Evolutionary conservation across 37 sponge, comb jelly and placozoan species (phyloP).

Genomic region (Halisarca cf. caerulea): DNA sequence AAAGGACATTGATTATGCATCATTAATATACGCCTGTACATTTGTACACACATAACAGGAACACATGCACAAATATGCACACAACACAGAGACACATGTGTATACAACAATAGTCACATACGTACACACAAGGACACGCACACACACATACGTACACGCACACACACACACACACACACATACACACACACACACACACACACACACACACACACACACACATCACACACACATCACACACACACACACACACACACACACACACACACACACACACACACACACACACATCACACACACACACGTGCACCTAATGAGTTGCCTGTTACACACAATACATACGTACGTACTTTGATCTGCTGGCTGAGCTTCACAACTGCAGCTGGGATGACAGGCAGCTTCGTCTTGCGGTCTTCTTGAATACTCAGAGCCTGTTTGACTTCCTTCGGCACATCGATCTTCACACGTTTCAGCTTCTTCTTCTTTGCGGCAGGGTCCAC

Average conservation of each 20-base stretch:
- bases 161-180: neutral
- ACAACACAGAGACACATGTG: too few relatives aligned
- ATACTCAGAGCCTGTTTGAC: neutral
- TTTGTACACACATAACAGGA: neutral
- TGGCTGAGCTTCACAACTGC: slow-evolving; percentile 15
- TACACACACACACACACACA: neutral
- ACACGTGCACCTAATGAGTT: neutral
- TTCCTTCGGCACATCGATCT: slow-evolving; percentile 2
- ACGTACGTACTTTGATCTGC: slow-evolving; percentile 14
- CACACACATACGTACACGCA: neutral
- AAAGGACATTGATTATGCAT: neutral
- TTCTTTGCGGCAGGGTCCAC: slow-evolving; percentile 5
- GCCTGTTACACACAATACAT: neutral
- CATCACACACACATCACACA: too few relatives aligned
- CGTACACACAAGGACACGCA: neutral
- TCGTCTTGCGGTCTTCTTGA: neutral
- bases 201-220: too few relatives aligned
- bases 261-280: neutral
- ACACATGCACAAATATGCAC: too few relatives aligned
- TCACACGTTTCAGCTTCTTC: neutral
- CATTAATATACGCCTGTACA: neutral
- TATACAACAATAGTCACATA: too few relatives aligned
- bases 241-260: too few relatives aligned
- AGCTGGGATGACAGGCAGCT: neutral
- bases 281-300: too few relatives aligned